Conservation (phyloP, 1,140 invertebrate species). For the Kradibia gibbosae region DNA sequence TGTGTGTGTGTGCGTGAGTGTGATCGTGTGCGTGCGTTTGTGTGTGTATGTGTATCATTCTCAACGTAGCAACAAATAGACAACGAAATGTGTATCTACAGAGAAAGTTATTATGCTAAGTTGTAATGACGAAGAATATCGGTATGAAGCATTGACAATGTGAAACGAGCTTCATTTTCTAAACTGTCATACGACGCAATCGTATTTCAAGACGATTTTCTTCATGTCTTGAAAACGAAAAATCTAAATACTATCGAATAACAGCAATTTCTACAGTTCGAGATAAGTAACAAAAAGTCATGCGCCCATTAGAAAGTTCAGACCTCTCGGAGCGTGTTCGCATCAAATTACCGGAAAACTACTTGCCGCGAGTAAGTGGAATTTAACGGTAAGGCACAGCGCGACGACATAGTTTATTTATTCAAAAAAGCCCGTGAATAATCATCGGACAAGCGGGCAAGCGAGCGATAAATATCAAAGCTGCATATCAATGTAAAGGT, state of each 20-base stretch:
- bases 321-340: neutral
- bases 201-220: neutral
- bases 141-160: neutral
- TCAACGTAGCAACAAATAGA: neutral
- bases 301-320: constrained; percentile 37
- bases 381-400: neutral
- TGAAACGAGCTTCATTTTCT: neutral
- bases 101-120: constrained; percentile 23
- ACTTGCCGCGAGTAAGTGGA: neutral
- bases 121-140: neutral
- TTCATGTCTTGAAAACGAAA: neutral
- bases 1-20: too few species aligned
- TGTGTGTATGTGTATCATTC: too few species aligned
- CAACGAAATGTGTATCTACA: constrained; percentile 29
- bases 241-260: neutral
- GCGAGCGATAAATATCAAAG: neutral
- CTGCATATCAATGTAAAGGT: constrained; percentile 43
- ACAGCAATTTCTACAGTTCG: neutral
- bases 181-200: neutral
- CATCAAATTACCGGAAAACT: constrained; percentile 25
- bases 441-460: neutral
- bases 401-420: neutral
- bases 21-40: too few species aligned
- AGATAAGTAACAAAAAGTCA: constrained; percentile 3
- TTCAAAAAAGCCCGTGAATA: neutral